Evolutionary conservation across 1,140 invertebrate species (phyloP).

Genomic region (Phortica variegata): DNA sequence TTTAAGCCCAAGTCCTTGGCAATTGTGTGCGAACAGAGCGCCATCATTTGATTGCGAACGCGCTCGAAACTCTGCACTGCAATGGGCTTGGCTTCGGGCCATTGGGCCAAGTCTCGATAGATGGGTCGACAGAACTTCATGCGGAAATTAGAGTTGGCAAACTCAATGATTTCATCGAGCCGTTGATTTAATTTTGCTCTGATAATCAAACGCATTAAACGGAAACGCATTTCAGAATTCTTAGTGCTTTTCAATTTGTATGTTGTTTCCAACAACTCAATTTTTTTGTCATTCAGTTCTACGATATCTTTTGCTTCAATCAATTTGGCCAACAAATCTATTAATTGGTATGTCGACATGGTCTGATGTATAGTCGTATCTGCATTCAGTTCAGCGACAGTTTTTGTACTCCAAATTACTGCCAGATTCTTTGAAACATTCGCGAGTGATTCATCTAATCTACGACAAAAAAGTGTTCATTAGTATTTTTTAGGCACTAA

Average conservation of each 20-base stretch:
- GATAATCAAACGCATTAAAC: slow-evolving; percentile 78
- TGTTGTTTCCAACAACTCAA: slow-evolving; percentile 62
- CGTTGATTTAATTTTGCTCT: slow-evolving; percentile 69
- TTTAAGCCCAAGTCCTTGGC: slow-evolving; percentile 70
- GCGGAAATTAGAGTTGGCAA: slow-evolving; percentile 80
- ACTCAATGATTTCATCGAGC: slow-evolving; percentile 69
- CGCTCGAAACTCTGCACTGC: slow-evolving; percentile 74
- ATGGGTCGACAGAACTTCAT: slow-evolving; percentile 90
- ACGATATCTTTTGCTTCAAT: slow-evolving; percentile 59
- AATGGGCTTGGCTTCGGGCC: slow-evolving; percentile 68
- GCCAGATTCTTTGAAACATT: slow-evolving; percentile 66
- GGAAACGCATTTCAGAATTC: slow-evolving; percentile 82
- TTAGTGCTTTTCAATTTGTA: slow-evolving; percentile 70
- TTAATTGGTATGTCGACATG: slow-evolving; percentile 69
- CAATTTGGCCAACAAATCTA: slow-evolving; percentile 74
- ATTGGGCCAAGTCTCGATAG: slow-evolving; percentile 81
- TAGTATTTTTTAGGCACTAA: slow-evolving; percentile 66
- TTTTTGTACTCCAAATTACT: slow-evolving; percentile 42
- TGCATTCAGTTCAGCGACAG: slow-evolving; percentile 24
- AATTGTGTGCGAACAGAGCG: slow-evolving; percentile 70
- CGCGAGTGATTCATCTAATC: slow-evolving; percentile 67
- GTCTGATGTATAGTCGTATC: slow-evolving; percentile 42
- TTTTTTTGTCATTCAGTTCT: slow-evolving; percentile 41
- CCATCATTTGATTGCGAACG: slow-evolving; percentile 79
- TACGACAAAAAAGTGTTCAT: slow-evolving; percentile 9